Conservation (phyloP, 2,113 vertebrate species). For the Leptosomus discolor region DNA sequence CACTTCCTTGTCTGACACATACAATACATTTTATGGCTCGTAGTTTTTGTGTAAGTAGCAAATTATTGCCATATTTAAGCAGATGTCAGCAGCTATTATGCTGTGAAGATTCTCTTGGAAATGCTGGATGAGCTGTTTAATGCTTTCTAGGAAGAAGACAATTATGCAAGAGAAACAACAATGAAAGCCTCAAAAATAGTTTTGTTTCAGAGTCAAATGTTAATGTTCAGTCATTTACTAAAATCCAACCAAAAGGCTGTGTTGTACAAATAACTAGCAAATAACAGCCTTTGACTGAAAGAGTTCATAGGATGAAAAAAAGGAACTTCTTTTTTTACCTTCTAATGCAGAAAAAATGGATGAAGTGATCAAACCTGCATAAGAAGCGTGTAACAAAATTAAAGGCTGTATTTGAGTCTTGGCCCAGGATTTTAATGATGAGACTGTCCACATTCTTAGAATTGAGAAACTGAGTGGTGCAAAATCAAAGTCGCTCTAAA, state of each 20-base stretch:
- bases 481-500: not conserved
- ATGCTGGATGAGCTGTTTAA: not conserved
- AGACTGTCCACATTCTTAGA: not conserved
- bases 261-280: not conserved
- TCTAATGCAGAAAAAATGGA: not conserved
- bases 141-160: constrained; percentile 42
- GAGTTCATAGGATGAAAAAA: not conserved
- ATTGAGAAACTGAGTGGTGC: not conserved
- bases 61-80: constrained; percentile 62
- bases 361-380: not conserved
- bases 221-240: not conserved
- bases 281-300: not conserved
- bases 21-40: not conserved
- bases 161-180: constrained; percentile 22
- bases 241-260: not conserved
- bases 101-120: constrained; percentile 32
- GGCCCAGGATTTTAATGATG: not conserved
- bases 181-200: not conserved
- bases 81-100: constrained; percentile 45
- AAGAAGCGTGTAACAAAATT: not conserved
- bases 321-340: not conserved
- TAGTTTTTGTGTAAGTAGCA: constrained; percentile 40
- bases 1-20: not conserved
- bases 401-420: not conserved
- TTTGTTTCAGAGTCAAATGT: constrained; percentile 27